These are phyloP conservation scores for Coptodon rendalli DNA, from an alignment of 2,113 vertebrate species.

Conservation along the genomic window DNA sequence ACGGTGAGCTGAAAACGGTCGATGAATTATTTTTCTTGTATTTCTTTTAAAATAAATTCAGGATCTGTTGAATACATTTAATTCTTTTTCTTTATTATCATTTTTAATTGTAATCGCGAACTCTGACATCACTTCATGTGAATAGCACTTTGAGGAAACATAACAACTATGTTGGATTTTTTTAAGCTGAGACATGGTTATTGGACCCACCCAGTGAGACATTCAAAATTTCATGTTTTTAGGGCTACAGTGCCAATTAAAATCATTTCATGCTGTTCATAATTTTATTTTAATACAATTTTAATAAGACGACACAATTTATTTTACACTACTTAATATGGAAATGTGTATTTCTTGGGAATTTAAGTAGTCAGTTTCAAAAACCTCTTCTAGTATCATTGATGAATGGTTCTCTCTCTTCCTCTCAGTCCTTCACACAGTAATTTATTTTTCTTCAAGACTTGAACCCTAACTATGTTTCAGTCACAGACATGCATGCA, in stretches of 20 bases:
- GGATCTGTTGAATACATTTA: neutral
- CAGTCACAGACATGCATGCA: neutral
- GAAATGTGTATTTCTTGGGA: neutral
- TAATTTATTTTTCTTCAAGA: neutral
- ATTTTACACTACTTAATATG: neutral
- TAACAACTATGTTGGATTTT: neutral
- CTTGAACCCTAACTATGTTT: neutral
- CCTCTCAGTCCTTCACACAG: neutral
- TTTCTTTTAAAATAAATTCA: neutral
- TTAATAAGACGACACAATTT: rapidly evolving
- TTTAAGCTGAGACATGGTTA: neutral
- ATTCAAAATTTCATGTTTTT: neutral
- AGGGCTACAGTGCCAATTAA: neutral
- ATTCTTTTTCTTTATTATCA: neutral
- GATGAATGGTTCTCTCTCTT: neutral
- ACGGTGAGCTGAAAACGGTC: neutral
- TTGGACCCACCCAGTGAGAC: rapidly evolving
- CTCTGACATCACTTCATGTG: neutral
- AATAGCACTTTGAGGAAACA: neutral
- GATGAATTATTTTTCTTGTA: rapidly evolving
- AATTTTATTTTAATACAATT: neutral
- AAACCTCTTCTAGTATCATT: neutral
- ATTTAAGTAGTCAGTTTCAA: neutral
- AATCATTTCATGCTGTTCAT: rapidly evolving
- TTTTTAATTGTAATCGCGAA: neutral